Evolutionary conservation across 2,113 vertebrate genomes (phyloP).

Genomic region (Cnemophilus loriae): DNA sequence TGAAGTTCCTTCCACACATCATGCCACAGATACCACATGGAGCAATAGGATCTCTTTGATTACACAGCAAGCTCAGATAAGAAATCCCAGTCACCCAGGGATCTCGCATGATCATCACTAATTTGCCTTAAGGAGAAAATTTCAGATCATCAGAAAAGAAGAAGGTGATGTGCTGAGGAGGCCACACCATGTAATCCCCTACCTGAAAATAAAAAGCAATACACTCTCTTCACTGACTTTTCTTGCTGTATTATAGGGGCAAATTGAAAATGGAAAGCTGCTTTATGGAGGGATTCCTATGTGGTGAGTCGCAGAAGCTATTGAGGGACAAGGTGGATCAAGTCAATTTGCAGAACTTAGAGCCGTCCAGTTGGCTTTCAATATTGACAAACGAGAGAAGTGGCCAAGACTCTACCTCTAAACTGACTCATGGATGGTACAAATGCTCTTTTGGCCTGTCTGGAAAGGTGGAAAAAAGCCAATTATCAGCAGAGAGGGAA

Average conservation of each 20-base stretch:
- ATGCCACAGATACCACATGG: neutral
- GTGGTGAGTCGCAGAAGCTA: neutral
- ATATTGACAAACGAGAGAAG: rapidly evolving
- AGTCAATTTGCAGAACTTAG: neutral
- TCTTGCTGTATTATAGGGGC: neutral
- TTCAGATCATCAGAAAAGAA: neutral
- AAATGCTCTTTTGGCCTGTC: neutral
- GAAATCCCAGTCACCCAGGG: neutral
- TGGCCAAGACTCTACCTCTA: neutral
- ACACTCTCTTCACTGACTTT: neutral
- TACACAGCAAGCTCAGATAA: neutral
- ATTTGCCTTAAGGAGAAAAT: neutral
- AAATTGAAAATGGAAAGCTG: neutral
- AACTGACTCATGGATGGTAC: neutral
- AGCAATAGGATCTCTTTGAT: neutral
- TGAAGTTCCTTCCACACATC: neutral
- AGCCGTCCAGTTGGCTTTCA: neutral
- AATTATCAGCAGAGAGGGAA: neutral
- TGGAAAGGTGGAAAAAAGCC: neutral
- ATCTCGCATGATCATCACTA: neutral
- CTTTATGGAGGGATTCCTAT: neutral
- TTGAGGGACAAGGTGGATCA: neutral
- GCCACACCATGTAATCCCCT: neutral
- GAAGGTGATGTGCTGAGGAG: neutral
- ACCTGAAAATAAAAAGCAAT: neutral